These are phyloP conservation scores for Pterostichus niger DNA, from an alignment of 2,888 invertebrate species.

Conservation along the genomic window DNA sequence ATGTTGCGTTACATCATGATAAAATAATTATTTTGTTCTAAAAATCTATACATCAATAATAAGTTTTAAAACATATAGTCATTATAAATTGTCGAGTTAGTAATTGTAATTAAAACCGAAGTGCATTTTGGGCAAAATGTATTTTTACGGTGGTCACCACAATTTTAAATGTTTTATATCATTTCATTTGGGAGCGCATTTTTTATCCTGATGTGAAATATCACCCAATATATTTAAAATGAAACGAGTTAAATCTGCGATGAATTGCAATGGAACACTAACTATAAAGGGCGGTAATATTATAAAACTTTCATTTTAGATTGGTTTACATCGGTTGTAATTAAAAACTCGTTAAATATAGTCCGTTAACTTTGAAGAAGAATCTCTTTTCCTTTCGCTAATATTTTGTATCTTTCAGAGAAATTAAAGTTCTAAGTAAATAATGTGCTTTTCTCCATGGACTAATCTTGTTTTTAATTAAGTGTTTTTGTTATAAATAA, in stretches of 20 bases:
- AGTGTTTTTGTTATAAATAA: too few species aligned
- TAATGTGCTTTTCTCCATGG: slow-evolving; percentile 27
- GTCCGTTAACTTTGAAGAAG: slow-evolving; percentile 4
- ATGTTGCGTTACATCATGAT: too few species aligned
- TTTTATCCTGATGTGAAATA: slow-evolving; percentile 8
- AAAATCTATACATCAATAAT: too few species aligned
- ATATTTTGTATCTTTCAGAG: slow-evolving; percentile 9
- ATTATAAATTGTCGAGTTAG: too few species aligned
- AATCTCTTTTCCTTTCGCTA: neutral
- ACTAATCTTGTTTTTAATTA: too few species aligned
- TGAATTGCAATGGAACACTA: slow-evolving; percentile 2
- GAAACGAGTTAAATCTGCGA: neutral
- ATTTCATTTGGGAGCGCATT: neutral
- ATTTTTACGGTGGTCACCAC: too few species aligned
- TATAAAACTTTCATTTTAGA: slow-evolving; percentile 36
- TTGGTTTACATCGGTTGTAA: slow-evolving; percentile 47
- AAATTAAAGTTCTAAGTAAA: slow-evolving; percentile 35
- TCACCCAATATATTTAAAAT: slow-evolving; percentile 24
- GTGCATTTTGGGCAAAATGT: too few species aligned
- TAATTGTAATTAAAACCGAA: too few species aligned
- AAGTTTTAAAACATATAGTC: too few species aligned
- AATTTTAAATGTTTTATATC: slow-evolving; percentile 7
- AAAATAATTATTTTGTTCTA: too few species aligned
- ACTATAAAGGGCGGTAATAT: neutral
- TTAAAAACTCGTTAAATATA: slow-evolving; percentile 55